Conservation (phyloP, 2,888 invertebrate genomes). For the Sphaeridia pumilis region DNA sequence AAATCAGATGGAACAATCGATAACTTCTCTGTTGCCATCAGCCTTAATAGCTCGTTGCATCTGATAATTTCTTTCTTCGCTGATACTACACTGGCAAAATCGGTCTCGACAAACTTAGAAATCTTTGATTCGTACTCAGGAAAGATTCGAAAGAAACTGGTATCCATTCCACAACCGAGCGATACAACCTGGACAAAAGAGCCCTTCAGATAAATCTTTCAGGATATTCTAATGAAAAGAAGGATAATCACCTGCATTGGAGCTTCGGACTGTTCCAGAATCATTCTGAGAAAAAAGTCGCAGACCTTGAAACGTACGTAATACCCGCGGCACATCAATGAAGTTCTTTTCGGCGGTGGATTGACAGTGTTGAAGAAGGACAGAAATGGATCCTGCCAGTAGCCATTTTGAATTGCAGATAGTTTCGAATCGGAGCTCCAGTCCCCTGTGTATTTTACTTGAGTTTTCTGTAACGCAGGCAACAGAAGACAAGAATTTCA, state of each 20-base stretch:
- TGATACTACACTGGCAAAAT: conserved; percentile 28
- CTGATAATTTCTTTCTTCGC: conserved; percentile 22
- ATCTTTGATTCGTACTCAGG: conserved; percentile 24
- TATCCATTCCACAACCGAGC: conserved; percentile 34
- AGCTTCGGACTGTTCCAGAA: conserved; percentile 16
- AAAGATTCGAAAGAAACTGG: conserved; percentile 27
- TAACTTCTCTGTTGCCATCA: conserved; percentile 22
- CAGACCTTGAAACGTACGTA: conserved; percentile 32
- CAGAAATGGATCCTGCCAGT: conserved; percentile 34
- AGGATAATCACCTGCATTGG: conserved; percentile 33
- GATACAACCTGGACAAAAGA: conserved; percentile 25
- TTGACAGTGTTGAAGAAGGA: conserved; percentile 25
- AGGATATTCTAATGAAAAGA: too few relatives aligned
- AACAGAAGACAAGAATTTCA: too few relatives aligned
- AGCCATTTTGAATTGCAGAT: conserved; percentile 26
- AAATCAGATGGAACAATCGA: conserved; percentile 25
- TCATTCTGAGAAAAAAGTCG: conserved; percentile 28
- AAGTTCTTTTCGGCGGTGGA: conserved; percentile 26
- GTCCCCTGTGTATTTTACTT: conserved; percentile 32
- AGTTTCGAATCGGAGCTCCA: conserved; percentile 34
- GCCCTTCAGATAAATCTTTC: not conserved
- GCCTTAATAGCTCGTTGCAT: conserved; percentile 18
- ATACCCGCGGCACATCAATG: conserved; percentile 34
- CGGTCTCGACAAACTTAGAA: conserved; percentile 25
- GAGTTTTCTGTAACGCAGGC: too few relatives aligned